Evolutionary conservation across 2,797 vertebrate genomes (phyloP), one percentile per base, ranked within the genome.

Genomic region (Paedocypris micromegethes): DNA sequence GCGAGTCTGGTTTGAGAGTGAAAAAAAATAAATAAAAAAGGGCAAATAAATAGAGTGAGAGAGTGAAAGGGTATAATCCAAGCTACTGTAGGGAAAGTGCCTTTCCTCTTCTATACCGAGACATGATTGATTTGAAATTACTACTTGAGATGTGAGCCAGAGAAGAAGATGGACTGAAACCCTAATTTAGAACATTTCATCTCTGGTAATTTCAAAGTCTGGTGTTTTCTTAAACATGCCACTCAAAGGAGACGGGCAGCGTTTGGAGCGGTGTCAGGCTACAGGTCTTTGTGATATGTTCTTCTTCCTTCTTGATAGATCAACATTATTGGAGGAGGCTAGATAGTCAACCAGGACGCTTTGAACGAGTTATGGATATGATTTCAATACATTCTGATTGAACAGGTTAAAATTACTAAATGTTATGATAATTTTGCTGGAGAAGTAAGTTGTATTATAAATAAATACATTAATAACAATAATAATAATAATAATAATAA

Each of bases 1-100:
- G 59, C 74, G 72, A 75, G 70, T 82, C 60, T 79, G 68, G 70
- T 55, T 77, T 77, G 52, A 70, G 64, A 65, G 51, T 4, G 39
- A 70, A 52, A 59, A 4, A 39, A 44, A n/a, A n/a, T 23, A 23
- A 9, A 9, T 9, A 39, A 68, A 46, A 9, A 53, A 74, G 58
- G 64, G 42, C 66, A 45, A 52, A 6, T 55, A 67, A 69, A 40
- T 23, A 73, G 58, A 68, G 38, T n/a, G 45, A 49, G 41, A 68
- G 55, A 55, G 64, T 42, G 40, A 64, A 66, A 70, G 57, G 23
- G 44, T 51, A 48, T 60, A 70, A 58, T 61, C 58, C 62, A 39
- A 62, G 37, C 39, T 57, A 68, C 51, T 71, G 45, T 58, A 58
- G 49, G 56, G 51, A 68, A 63, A 72, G 72, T 9, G 48, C 37